These are phyloP conservation scores for Periophthalmodon schlosseri DNA, from an alignment of 2,113 vertebrate genomes.

Conservation along the genomic window DNA sequence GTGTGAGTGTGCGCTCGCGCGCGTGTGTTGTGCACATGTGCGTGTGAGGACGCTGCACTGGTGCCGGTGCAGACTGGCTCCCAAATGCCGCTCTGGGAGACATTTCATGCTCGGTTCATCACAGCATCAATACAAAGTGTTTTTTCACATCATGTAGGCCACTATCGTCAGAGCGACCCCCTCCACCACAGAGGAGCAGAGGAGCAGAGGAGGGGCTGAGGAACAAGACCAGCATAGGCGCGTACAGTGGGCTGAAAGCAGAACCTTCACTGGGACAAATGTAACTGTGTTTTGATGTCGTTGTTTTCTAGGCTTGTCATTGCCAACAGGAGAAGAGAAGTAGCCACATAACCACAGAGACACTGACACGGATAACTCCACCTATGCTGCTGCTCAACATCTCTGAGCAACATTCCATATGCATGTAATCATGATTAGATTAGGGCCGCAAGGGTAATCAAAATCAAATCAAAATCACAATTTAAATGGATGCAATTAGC, in stretches of 20 bases:
- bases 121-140: constrained; percentile 6
- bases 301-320: neutral
- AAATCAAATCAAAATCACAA: too few relatives aligned
- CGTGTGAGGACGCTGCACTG: neutral
- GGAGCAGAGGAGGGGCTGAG: too few relatives aligned
- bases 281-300: neutral
- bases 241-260: neutral
- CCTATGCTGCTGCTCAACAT: too few relatives aligned
- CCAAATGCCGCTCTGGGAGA: constrained; percentile 1
- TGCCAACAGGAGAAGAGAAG: neutral
- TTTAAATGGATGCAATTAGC: too few relatives aligned
- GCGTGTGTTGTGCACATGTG: too few relatives aligned
- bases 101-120: constrained; percentile 11
- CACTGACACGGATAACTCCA: too few relatives aligned
- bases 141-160: constrained; percentile 8
- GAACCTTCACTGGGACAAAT: neutral
- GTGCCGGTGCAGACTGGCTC: neutral
- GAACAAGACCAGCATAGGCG: neutral
- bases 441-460: too few relatives aligned
- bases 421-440: too few relatives aligned
- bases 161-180: neutral
- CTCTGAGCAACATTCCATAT: too few relatives aligned
- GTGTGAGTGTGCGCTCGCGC: too few relatives aligned
- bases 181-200: neutral
- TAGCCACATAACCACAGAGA: too few relatives aligned